A percentile compares a stretch with the other conserved stretches of the same genome.
Conservation (phyloP, 64 coral and sea anemone genomes). For the Hydrozoanthus tunicans region DNA sequence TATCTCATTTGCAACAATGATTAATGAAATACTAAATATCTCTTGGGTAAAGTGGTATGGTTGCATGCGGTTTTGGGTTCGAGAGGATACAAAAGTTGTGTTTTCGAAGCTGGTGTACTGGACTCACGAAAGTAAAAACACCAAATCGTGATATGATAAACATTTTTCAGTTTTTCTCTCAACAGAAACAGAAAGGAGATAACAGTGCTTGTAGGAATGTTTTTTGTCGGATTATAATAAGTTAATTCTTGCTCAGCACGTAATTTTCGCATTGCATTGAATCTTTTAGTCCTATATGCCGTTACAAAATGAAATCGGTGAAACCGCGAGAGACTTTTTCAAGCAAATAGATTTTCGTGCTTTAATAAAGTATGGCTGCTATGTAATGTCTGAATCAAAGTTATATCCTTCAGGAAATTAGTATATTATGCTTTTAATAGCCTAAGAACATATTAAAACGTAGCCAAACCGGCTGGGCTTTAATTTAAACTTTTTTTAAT, state of each 20-base stretch:
- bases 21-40: constrained; percentile 35
- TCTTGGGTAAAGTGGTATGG: background rate
- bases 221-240: background rate
- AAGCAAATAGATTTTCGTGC: background rate
- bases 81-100: background rate
- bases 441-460: constrained; percentile 38
- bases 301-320: background rate
- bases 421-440: constrained; percentile 37
- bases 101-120: background rate
- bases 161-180: background rate
- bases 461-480: constrained; percentile 33
- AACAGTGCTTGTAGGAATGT: background rate
- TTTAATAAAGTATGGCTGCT: background rate
- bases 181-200: background rate
- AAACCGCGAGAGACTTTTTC: background rate
- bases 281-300: background rate
- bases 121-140: background rate
- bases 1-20: constrained; percentile 11
- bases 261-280: background rate
- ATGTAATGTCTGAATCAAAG: constrained; percentile 52
- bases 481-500: constrained; percentile 42
- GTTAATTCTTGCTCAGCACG: background rate
- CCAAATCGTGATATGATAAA: constrained; percentile 8
- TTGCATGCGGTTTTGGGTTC: constrained; percentile 32
- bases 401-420: constrained; percentile 55